Percentiles rank a stretch among this genome's conserved stretches.
phyloP scores from a whole-genome alignment of 2,888 invertebrate genomes.

The Drosophila nr. perissopoda region DNA sequence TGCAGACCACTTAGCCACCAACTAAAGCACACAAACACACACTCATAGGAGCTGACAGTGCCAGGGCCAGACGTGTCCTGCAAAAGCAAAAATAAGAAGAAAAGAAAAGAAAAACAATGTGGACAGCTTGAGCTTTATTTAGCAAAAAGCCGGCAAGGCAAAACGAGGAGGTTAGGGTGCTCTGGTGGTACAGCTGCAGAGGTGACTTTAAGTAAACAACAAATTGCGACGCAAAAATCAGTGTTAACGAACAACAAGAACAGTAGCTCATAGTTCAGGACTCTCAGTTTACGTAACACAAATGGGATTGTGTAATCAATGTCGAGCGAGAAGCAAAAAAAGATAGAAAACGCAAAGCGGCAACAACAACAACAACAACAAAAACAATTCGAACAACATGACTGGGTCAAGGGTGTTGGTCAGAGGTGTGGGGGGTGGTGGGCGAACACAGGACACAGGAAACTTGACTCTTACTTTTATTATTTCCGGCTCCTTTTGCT shows the following conservation, averaged over 20 bases:
- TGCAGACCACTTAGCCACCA: constrained; percentile 39
- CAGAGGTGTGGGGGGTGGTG: not conserved
- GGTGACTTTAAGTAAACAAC: constrained; percentile 33
- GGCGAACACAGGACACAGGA: not conserved
- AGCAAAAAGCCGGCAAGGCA: constrained; percentile 57
- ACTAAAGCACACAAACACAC: constrained; percentile 4
- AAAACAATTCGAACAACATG: constrained; percentile 5
- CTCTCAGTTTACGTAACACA: constrained; percentile 70
- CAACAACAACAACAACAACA: constrained; percentile 8
- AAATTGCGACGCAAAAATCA: constrained; percentile 66
- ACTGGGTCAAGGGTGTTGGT: constrained; percentile 54
- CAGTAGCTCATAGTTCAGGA: constrained; percentile 50
- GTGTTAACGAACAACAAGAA: constrained; percentile 17
- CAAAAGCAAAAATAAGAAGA: constrained; percentile 10
- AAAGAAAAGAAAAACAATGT: not conserved
- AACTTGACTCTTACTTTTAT: constrained; percentile 32
- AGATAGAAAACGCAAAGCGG: constrained; percentile 14
- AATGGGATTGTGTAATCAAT: constrained; percentile 73
- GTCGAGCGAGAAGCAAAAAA: constrained; percentile 11
- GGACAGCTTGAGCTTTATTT: constrained; percentile 57
- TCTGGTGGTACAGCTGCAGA: constrained; percentile 36
- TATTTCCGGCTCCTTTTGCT: constrained; percentile 4
- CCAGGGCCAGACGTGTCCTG: constrained; percentile 61
- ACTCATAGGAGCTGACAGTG: constrained; percentile 48
- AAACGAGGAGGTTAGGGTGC: not conserved